phyloP scores from a whole-genome alignment of 2,888 invertebrate species.

The Apodemia zela region DNA sequence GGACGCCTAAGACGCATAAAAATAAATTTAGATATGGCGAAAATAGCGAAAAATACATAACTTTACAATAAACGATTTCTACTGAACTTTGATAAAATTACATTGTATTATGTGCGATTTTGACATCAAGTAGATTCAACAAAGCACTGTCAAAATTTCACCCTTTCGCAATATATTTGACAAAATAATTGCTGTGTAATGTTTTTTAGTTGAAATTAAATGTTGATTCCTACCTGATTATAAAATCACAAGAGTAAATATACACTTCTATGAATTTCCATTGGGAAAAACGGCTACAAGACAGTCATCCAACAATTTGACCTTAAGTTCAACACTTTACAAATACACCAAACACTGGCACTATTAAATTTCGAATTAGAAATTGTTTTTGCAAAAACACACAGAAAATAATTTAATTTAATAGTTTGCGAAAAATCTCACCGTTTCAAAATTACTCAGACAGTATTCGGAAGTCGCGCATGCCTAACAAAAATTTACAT shows the following conservation, averaged over 20 bases:
- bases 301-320: constrained; percentile 49
- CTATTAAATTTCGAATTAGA: constrained; percentile 38
- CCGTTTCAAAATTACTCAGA: constrained; percentile 69
- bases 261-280: constrained; percentile 16
- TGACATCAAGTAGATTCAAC: constrained; percentile 32
- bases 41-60: neutral
- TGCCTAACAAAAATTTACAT: constrained; percentile 78
- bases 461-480: constrained; percentile 69
- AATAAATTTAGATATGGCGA: neutral
- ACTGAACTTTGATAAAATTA: neutral
- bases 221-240: constrained; percentile 28
- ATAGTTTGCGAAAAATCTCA: constrained; percentile 52
- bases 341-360: constrained; percentile 43
- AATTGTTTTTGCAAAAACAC: constrained; percentile 38
- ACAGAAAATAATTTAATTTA: constrained; percentile 42
- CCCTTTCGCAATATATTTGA: constrained; percentile 19
- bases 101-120: constrained; percentile 26
- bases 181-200: constrained; percentile 16
- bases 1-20: neutral
- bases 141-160: constrained; percentile 33
- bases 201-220: constrained; percentile 10
- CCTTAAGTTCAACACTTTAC: constrained; percentile 49
- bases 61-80: neutral
- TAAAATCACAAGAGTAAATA: constrained; percentile 42
- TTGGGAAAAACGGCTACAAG: constrained; percentile 2